Base-by-base conservation (phyloP, 2,888 invertebrate genomes). In the Falcaria lacertinaria region DNA sequence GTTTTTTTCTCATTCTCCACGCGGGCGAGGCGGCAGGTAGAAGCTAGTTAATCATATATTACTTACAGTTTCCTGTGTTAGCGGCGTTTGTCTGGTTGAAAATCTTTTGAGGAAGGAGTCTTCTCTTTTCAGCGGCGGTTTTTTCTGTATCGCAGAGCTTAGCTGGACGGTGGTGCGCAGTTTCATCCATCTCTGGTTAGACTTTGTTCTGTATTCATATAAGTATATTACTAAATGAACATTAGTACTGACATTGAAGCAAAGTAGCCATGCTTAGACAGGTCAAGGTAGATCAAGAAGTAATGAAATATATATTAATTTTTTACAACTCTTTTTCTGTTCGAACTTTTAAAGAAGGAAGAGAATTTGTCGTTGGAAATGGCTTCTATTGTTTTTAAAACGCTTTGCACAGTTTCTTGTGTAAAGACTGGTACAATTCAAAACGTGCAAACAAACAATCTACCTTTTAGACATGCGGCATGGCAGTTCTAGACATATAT, bases 141-240 rank as follows among this genome's bases (percentile, higher is more conserved):
- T 97, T 90, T 96, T 96, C 87, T 95, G 95, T 50, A 93, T 93
- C 42, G 97, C 97, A 50, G 96, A 96, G 59, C 96, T 96, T 69
- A 97, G 91, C 86, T 97, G 97, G 64, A 97, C 97, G 39, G 98
- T 98, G 43, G 97, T 97, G 60, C 98, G 91, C 55, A 98, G 91
- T 86, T 98, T 97, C 94, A 97, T 95, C 96, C 98, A 98, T 89
- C 97, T 92, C 80, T 97, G 96, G 86, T 97, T 97, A 75, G 97
- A 96, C 83, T 96, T 96, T 75, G 95, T 95, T 93, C 96, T 96
- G 92, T 46, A 88, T 64, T 65, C 52, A 58, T 55, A 59, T 36
- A 57, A 45, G 41, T 44, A 53, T 33, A 40, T 33, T 34, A 48
- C 0, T 0, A 17, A 35, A 32, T 22, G 39, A 38, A 38, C 28